Evolutionary conservation across 2,888 invertebrate species (phyloP).

Genomic region (Incurvaria masculella): DNA sequence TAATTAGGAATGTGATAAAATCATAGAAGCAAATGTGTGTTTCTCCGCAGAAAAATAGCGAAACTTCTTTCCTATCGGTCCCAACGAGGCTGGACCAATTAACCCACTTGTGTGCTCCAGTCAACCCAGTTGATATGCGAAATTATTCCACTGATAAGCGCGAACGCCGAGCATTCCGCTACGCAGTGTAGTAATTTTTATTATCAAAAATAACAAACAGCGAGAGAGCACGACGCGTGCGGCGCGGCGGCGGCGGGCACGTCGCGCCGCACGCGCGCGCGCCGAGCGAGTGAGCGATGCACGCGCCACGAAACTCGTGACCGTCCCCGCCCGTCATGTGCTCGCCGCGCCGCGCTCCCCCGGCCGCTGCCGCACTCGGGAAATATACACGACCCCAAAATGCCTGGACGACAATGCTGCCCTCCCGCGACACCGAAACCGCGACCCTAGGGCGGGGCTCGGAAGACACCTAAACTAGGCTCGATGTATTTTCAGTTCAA

Average conservation of each 20-base stretch:
- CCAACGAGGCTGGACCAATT: background rate
- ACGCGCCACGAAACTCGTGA: conserved; percentile 7
- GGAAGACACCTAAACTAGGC: too few species aligned
- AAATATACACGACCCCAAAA: too few species aligned
- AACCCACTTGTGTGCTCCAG: background rate
- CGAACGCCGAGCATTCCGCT: background rate
- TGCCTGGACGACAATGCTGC: too few species aligned
- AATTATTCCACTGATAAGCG: background rate
- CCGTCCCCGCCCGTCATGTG: background rate
- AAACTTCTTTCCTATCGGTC: too few species aligned
- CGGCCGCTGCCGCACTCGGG: too few species aligned
- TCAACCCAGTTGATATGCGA: background rate
- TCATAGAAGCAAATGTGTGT: too few species aligned
- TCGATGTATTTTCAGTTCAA: too few species aligned
- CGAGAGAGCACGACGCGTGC: conserved; percentile 17
- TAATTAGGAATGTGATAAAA: too few species aligned
- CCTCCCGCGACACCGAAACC: background rate
- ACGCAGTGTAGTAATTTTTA: background rate
- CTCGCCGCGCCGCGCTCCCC: too few species aligned
- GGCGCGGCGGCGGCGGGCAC: conserved; percentile 17
- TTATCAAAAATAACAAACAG: conserved; percentile 10
- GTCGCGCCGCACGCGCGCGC: conserved; percentile 16
- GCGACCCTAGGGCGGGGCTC: too few species aligned
- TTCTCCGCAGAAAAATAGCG: too few species aligned
- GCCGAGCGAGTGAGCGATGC: conserved; percentile 17